A percentile compares a stretch with the other conserved stretches of the same genome.
Evolutionary conservation across 1,140 invertebrate species (phyloP).

Genomic region (Varroa destructor): DNA sequence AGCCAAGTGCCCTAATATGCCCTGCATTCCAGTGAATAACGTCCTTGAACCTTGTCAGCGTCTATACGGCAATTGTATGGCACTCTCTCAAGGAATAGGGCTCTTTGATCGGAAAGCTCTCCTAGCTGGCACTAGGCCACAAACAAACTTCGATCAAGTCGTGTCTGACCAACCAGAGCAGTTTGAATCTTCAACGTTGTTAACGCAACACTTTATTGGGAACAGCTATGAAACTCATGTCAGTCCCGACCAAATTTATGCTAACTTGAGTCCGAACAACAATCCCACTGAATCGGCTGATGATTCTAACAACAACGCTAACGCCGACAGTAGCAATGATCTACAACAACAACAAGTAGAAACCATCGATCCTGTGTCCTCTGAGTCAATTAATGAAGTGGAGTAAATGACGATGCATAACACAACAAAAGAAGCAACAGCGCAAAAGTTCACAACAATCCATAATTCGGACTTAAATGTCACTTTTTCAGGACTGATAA

Average conservation of each 20-base stretch:
- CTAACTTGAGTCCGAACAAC: slow-evolving; percentile 18
- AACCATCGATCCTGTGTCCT: too few relatives aligned
- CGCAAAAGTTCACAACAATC: too few relatives aligned
- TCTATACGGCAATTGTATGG: slow-evolving; percentile 7
- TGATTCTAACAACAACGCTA: slow-evolving; percentile 20
- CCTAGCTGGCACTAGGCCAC: background rate
- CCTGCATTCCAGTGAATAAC: slow-evolving; percentile 14
- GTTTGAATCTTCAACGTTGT: background rate
- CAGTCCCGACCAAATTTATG: slow-evolving; percentile 1
- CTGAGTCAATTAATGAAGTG: too few relatives aligned
- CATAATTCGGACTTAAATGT: too few relatives aligned
- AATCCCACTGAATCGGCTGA: background rate
- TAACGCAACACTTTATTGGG: background rate
- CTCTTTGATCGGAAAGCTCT: slow-evolving; percentile 5
- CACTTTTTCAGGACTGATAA: too few relatives aligned
- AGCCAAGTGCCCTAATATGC: slow-evolving; percentile 15
- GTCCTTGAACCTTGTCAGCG: slow-evolving; percentile 2
- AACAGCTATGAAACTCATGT: background rate
- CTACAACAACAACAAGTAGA: too few relatives aligned
- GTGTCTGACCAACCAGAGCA: too few relatives aligned
- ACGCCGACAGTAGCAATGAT: background rate
- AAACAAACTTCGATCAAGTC: too few relatives aligned
- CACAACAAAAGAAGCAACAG: too few relatives aligned
- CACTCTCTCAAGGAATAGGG: slow-evolving; percentile 3
- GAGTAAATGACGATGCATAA: too few relatives aligned